Percentiles rank a stretch among this genome's conserved stretches.
These are phyloP conservation scores for Graphium colonna DNA, from an alignment of 2,888 invertebrate genomes.

Conservation along the genomic window DNA sequence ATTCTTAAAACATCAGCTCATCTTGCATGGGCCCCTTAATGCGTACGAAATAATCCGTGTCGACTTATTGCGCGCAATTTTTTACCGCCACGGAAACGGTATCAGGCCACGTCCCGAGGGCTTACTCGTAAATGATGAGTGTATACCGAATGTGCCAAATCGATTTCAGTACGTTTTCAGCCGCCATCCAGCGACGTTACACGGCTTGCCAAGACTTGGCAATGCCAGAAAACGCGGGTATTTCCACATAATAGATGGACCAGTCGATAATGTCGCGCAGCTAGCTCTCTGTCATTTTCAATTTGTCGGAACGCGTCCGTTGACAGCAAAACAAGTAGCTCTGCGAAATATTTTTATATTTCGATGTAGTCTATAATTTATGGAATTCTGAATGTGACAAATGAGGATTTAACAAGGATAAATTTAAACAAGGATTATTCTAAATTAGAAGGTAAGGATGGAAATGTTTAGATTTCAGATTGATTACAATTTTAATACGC, in stretches of 20 bases:
- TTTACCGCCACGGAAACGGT: background rate
- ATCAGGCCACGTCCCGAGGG: constrained; percentile 9
- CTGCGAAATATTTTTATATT: background rate
- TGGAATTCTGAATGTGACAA: too few relatives aligned
- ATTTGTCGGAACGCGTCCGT: constrained; percentile 10
- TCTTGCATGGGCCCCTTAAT: too few relatives aligned
- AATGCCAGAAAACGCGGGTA: constrained; percentile 19
- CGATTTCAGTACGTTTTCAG: constrained; percentile 20
- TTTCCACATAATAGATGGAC: constrained; percentile 21
- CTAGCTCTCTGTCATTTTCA: constrained; percentile 9
- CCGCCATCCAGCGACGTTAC: background rate
- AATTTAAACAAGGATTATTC: too few relatives aligned
- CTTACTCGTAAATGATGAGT: constrained; percentile 19
- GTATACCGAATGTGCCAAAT: constrained; percentile 18
- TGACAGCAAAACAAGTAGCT: too few relatives aligned
- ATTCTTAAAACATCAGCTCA: too few relatives aligned
- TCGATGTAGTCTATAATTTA: too few relatives aligned
- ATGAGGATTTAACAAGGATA: too few relatives aligned
- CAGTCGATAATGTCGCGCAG: constrained; percentile 10
- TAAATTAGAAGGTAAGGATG: too few relatives aligned
- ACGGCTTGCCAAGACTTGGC: constrained; percentile 14
- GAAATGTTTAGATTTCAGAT: too few relatives aligned
- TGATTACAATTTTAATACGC: too few relatives aligned
- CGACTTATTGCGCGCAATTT: background rate
- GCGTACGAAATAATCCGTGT: too few relatives aligned